Conservation (phyloP, 2,888 invertebrate species). For the Eilema sororculum region DNA sequence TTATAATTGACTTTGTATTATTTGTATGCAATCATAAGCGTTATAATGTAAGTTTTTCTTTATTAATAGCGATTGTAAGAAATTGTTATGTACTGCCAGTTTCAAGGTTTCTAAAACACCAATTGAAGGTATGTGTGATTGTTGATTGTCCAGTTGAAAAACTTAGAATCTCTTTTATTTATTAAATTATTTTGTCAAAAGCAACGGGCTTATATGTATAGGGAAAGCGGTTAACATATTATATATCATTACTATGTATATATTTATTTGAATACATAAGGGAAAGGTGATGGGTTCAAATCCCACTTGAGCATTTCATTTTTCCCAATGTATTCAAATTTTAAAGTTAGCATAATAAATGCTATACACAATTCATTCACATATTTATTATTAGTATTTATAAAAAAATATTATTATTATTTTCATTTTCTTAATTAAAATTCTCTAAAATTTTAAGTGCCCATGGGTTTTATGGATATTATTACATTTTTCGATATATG, state of each 20-base stretch:
- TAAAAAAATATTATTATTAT: too few relatives aligned
- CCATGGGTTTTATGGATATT: background rate
- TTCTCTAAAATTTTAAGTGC: background rate
- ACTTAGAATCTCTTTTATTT: conserved; percentile 50
- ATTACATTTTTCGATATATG: background rate
- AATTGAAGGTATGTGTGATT: conserved; percentile 67
- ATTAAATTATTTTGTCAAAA: background rate
- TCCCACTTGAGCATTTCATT: too few relatives aligned
- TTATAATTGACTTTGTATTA: conserved; percentile 59
- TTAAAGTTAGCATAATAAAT: too few relatives aligned
- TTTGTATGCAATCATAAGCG: conserved; percentile 68
- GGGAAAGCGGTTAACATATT: background rate
- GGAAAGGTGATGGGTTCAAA: too few relatives aligned
- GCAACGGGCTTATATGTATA: background rate
- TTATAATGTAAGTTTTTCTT: conserved; percentile 63
- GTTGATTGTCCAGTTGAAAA: conserved; percentile 63
- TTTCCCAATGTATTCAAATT: too few relatives aligned
- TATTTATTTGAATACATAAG: too few relatives aligned
- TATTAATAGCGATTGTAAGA: conserved; percentile 66
- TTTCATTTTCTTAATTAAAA: background rate
- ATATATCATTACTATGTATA: too few relatives aligned
- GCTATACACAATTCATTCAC: too few relatives aligned
- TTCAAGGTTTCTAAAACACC: conserved; percentile 81
- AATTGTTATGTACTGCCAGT: conserved; percentile 81
- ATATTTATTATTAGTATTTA: too few relatives aligned